Base-by-base conservation (phyloP, 2,888 invertebrate species). In the Folsomia manolachei region DNA sequence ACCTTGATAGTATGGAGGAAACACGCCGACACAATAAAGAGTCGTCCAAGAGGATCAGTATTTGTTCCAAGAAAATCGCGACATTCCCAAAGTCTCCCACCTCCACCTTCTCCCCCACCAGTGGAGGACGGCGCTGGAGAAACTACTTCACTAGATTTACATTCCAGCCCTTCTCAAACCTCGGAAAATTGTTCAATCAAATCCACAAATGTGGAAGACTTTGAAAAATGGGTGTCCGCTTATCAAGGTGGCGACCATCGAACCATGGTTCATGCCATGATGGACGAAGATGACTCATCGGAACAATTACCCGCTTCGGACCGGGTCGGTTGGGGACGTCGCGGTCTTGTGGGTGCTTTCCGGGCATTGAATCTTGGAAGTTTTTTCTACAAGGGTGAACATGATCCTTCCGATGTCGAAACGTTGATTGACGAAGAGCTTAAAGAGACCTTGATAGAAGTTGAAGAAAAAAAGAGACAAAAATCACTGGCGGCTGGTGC, bases 1-100 rank as follows among this genome's bases (percentile, higher is more conserved):
- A 78, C 78, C 1, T 51, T 78, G 2, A 74, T 78, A 1, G 69
- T 78, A 9, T 78, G 76, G 76, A 71, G 73, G 53, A 74, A 77
- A 69, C 62, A 1, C 18, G 4, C 21, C 56, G 4, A 56, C 7
- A 4, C n/a, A 7, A 60, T 27, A 2, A n/a, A 14, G 23, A 60
- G 19, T n/a, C 9, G 21, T 53, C 26, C 24, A 69, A 65, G 69
- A 19, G 69, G 56, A 19, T 56, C 56, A 23, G 1, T 74, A 1
- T 75, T 69, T 26, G 19, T 77, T 65, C 77, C 77, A 1, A 71
- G 27, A 27, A 19, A 14, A 63, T 27, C 52, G 70, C n/a, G 26
- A 70, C 18, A 24, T n/a, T 23, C 25, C 19, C 14, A 4, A 27
- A 18, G 63, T 63, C 53, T 62, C 1, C 24, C 25, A 18, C 26